Evolutionary conservation across 2,113 vertebrate genomes (phyloP), one percentile per base, ranked within the genome.

Genomic region (Tautogolabrus adspersus): DNA sequence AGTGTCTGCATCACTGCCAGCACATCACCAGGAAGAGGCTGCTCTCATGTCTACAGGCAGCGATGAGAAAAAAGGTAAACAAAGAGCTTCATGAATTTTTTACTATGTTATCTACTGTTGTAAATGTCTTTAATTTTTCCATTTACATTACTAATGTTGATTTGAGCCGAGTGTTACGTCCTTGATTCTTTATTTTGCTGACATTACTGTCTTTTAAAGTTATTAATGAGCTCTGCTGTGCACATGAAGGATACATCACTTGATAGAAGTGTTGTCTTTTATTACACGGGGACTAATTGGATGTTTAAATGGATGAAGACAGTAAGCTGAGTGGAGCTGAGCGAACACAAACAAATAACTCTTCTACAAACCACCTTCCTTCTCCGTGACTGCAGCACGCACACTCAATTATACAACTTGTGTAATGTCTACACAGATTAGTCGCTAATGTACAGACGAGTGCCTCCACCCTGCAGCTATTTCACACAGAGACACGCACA

Each of bases 371-470:
- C 47, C 9, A 5, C 26, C 18, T 22, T 9, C 22, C 10, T 30
- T 58, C 16, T 51, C 21, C 23, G 37, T n/a, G 47, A 30, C 44
- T 66, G 42, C 26, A 23, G 58, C 46, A 23, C 15, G 1, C 22
- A 26, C 63, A 51, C 66, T 16, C n/a, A 38, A 2, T 49, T 49
- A 66, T 7, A 56, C 7, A 0, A 46, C 18, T 44, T 44, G 37
- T 57, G 61, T 55, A 55, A 67, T 13, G 61, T 13, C 71, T 26
- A 10, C 49, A 46, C 55, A 56, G 81, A 81, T 80, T 77, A 80
- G 68, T 64, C 13, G 1, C 26, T 21, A 19, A 8, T 10, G 57
- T 21, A 18, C 69, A 62, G 77, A 66, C 52, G 77, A 72, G 42
- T 61, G 56, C 55, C 22, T 73, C 37, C 0, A 19, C 47, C 77